A percentile compares a stretch with the other conserved stretches of the same genome.
These are phyloP conservation scores for Pseudococcus viburni DNA, from an alignment of 2,888 invertebrate genomes.

Conservation along the genomic window DNA sequence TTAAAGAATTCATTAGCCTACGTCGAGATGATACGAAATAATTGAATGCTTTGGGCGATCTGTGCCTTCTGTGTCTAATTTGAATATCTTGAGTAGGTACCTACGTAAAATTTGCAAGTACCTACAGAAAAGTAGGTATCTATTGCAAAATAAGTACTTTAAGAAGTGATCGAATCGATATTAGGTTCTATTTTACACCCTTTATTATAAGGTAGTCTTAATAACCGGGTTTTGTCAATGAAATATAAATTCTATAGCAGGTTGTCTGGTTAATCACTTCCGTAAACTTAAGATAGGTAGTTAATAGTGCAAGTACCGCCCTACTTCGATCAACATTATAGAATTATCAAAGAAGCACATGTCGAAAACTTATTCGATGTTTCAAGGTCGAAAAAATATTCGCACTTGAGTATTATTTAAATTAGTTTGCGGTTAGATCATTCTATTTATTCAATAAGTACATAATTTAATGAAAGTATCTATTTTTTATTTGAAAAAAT, in stretches of 20 bases:
- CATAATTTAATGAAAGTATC: too few species aligned
- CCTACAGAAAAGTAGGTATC: not conserved
- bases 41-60: not conserved
- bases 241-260: conserved; percentile 18
- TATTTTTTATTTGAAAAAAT: too few species aligned
- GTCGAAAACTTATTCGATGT: not conserved
- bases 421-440: not conserved
- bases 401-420: not conserved
- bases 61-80: not conserved
- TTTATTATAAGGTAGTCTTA: conserved; percentile 29
- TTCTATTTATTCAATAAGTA: not conserved
- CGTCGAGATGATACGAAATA: not conserved
- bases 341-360: conserved; percentile 3
- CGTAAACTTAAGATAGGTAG: conserved; percentile 30
- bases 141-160: not conserved
- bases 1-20: not conserved
- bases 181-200: not conserved
- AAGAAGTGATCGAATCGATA: too few species aligned
- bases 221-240: conserved; percentile 54
- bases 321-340: not conserved
- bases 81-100: not conserved
- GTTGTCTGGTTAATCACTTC: conserved; percentile 42
- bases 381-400: not conserved
- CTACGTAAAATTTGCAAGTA: not conserved
- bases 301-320: not conserved